Evolutionary conservation across 2,797 vertebrate genomes (phyloP).

Genomic region (Garrulus glandarius): DNA sequence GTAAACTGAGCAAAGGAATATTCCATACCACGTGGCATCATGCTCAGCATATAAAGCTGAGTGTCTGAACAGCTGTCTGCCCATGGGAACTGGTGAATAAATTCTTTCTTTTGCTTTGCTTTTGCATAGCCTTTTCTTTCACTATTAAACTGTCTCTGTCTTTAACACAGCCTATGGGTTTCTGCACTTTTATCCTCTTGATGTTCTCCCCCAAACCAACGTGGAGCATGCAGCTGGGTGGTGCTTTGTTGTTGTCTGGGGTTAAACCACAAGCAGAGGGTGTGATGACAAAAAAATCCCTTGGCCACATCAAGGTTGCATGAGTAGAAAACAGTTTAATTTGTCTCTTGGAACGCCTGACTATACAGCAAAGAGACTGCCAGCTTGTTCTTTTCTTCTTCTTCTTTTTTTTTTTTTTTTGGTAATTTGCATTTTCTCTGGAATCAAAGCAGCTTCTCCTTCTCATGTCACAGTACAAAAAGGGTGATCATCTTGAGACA

Average conservation of each 20-base stretch:
- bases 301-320: background rate
- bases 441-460: constrained; percentile 24
- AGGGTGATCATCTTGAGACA: background rate
- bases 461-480: constrained; percentile 23
- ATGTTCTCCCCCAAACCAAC: background rate
- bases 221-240: rapidly evolving
- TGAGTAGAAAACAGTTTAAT: background rate
- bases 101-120: background rate
- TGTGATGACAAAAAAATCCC: background rate
- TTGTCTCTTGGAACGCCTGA: background rate
- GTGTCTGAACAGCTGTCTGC: background rate
- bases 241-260: background rate
- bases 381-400: background rate
- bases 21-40: background rate
- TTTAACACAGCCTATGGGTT: background rate
- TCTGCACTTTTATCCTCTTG: background rate
- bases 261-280: background rate
- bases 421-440: background rate
- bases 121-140: background rate
- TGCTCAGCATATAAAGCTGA: background rate
- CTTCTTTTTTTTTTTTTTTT: background rate
- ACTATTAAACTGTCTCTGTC: background rate
- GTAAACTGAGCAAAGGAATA: background rate
- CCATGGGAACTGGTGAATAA: background rate
- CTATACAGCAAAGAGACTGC: background rate